phyloP scores from a whole-genome alignment of 1,140 invertebrate species.

The Battus philenor region DNA sequence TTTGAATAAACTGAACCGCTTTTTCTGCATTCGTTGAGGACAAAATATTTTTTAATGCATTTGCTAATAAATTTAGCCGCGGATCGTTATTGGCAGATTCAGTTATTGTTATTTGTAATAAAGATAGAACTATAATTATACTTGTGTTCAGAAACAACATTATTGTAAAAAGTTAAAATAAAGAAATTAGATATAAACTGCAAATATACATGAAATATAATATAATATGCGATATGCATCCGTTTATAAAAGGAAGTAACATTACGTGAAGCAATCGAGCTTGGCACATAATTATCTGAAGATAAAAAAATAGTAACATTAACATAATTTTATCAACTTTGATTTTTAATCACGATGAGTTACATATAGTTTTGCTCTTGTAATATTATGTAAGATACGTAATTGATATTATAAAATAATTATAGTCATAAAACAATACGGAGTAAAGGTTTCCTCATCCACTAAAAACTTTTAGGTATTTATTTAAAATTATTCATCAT shows the following conservation, averaged over 20 bases:
- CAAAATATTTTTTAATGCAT: slow-evolving; percentile 26
- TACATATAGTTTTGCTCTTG: no score
- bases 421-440: no score
- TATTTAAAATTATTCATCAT: no score
- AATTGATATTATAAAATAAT: no score
- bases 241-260: slow-evolving; percentile 9
- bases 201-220: no score
- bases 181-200: neutral
- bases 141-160: neutral
- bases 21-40: slow-evolving; percentile 23
- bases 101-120: slow-evolving; percentile 11
- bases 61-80: slow-evolving; percentile 18
- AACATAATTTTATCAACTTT: slow-evolving; percentile 11
- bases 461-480: no score
- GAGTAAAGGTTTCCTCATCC: no score
- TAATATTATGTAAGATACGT: no score
- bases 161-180: neutral
- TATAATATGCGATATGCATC: slow-evolving; percentile 10
- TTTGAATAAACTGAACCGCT: slow-evolving; percentile 20
- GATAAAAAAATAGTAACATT: neutral
- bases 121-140: neutral
- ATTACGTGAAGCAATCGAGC: slow-evolving; percentile 1
- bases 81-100: slow-evolving; percentile 11
- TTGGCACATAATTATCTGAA: slow-evolving; percentile 1
- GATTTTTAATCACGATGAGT: neutral